phyloP scores from a whole-genome alignment of 2,797 vertebrate species.

The Galago senegalensis region DNA sequence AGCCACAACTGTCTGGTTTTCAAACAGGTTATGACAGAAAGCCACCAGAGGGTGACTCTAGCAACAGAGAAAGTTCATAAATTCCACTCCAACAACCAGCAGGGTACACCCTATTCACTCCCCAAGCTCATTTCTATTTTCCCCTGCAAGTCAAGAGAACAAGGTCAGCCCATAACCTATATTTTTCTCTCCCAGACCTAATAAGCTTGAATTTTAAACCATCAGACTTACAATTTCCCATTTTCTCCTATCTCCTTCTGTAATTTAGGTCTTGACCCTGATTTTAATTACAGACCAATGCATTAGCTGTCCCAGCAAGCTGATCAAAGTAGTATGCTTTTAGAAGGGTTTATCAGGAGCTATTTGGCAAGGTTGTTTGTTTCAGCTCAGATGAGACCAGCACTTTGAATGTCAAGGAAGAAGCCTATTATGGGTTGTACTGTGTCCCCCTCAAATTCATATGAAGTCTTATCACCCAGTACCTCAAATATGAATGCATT shows the following conservation, averaged over 20 bases:
- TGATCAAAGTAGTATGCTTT: neutral
- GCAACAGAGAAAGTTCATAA: neutral
- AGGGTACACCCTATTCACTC: neutral
- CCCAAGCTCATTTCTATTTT: neutral
- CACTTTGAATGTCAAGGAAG: neutral
- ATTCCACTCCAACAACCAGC: neutral
- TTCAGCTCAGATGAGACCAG: neutral
- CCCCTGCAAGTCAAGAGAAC: neutral
- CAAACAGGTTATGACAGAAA: neutral
- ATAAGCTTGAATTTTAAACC: conserved; percentile 46
- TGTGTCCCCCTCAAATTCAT: rapidly evolving
- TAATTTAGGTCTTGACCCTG: conserved; percentile 28
- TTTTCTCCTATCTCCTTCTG: neutral
- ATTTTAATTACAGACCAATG: conserved; percentile 51
- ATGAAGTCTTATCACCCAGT: neutral
- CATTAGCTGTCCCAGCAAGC: neutral
- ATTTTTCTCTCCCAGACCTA: neutral
- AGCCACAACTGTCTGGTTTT: neutral
- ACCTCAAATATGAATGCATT: neutral
- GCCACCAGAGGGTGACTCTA: neutral
- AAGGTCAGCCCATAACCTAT: neutral
- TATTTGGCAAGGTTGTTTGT: neutral
- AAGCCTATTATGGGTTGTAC: neutral
- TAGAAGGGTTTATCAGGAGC: neutral
- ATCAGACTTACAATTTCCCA: neutral